Evolutionary conservation across 2,797 vertebrate genomes (phyloP).

Genomic region (Silurus lanzhouensis): DNA sequence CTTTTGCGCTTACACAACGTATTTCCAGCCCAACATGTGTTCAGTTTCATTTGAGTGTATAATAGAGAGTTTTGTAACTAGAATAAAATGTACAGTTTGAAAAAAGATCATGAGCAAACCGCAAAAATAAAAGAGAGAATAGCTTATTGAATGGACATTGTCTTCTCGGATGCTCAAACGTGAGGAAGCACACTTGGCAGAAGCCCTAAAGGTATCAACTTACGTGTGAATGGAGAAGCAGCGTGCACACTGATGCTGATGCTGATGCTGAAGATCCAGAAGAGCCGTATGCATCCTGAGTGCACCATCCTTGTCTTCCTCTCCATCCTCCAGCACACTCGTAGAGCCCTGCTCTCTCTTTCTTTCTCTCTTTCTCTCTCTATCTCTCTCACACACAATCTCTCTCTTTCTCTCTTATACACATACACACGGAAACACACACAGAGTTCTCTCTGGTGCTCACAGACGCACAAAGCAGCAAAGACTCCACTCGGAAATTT

Average conservation of each 20-base stretch:
- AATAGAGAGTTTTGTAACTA: neutral
- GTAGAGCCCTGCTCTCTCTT: neutral
- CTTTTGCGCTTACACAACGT: neutral
- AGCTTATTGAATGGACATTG: too few relatives aligned
- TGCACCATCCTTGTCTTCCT: constrained; percentile 19
- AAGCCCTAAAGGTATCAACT: neutral
- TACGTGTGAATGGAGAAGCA: constrained; percentile 7
- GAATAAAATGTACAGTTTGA: neutral
- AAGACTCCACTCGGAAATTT: neutral
- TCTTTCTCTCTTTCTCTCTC: neutral
- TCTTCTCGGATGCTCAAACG: too few relatives aligned
- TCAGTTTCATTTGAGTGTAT: neutral
- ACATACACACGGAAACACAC: neutral
- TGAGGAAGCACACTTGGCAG: too few relatives aligned
- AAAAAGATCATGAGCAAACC: neutral
- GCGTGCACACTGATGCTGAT: constrained; percentile 15
- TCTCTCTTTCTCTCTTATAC: neutral
- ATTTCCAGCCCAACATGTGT: neutral
- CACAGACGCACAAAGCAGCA: constrained; percentile 13
- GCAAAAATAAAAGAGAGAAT: too few relatives aligned
- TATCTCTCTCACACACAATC: neutral
- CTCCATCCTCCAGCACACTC: neutral
- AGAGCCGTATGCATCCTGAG: neutral
- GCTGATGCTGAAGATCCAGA: constrained; percentile 21
- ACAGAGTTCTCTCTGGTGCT: neutral